A percentile compares a stretch with the other conserved stretches of the same genome.
phyloP scores from a whole-genome alignment of 2,888 invertebrate species.

The Parthenolecanium corni region DNA sequence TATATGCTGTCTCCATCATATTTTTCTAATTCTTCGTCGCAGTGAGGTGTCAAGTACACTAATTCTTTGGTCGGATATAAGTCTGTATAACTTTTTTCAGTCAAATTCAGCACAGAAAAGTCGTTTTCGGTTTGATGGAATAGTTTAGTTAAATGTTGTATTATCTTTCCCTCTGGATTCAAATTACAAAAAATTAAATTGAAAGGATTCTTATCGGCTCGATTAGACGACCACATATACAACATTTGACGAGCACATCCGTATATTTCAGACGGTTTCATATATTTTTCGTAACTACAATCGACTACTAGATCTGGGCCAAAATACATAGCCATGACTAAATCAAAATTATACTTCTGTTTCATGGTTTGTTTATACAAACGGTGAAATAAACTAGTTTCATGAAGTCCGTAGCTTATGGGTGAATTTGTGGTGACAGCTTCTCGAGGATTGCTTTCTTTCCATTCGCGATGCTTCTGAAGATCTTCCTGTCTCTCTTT shows the following conservation, averaged over 20 bases:
- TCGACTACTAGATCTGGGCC: slow-evolving; percentile 19
- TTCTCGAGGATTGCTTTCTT: neutral
- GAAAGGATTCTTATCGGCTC: neutral
- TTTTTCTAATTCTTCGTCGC: neutral
- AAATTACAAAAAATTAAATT: slow-evolving; percentile 14
- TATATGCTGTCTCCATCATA: slow-evolving; percentile 7
- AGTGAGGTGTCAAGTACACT: slow-evolving; percentile 17
- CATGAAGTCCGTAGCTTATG: neutral
- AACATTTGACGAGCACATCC: slow-evolving; percentile 5
- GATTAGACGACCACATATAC: neutral
- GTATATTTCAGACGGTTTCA: neutral
- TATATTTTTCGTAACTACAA: slow-evolving; percentile 13
- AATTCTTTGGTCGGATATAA: slow-evolving; percentile 16
- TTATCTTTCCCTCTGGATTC: neutral
- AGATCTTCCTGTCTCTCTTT: slow-evolving; percentile 31
- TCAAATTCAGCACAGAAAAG: neutral
- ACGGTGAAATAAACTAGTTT: slow-evolving; percentile 12
- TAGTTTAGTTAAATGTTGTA: neutral
- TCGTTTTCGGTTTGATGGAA: neutral
- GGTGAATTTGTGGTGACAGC: slow-evolving; percentile 6
- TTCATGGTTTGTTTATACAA: neutral
- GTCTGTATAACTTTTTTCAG: slow-evolving; percentile 15
- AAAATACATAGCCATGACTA: slow-evolving; percentile 4
- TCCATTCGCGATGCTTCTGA: too few species aligned
- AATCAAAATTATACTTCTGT: neutral